These are phyloP conservation scores for Philaenus spumarius DNA, from an alignment of 1,140 invertebrate genomes.

Conservation along the genomic window DNA sequence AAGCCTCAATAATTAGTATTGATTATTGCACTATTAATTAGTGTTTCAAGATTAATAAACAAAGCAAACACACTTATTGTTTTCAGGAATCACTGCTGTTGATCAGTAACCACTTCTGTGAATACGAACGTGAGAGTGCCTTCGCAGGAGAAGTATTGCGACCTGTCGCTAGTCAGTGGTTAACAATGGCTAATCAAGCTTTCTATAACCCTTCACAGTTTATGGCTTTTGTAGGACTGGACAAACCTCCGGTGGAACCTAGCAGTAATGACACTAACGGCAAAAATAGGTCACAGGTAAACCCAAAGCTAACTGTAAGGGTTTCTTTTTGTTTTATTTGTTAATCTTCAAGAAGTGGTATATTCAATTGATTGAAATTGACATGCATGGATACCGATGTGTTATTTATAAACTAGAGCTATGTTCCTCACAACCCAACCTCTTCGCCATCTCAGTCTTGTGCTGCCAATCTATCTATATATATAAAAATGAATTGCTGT, in stretches of 20 bases:
- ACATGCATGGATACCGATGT: no score
- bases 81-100: constrained; percentile 63
- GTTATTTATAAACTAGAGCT: no score
- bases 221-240: constrained; percentile 69
- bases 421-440: no score
- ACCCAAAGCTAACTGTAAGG: background rate
- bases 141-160: constrained; percentile 74
- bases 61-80: background rate
- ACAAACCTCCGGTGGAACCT: constrained; percentile 57
- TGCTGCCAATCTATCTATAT: no score
- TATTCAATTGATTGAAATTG: no score
- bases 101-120: constrained; percentile 83
- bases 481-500: no score
- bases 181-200: constrained; percentile 46
- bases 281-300: constrained; percentile 39
- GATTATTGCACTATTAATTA: background rate
- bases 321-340: no score
- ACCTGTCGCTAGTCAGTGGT: constrained; percentile 54
- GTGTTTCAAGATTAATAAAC: background rate
- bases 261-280: constrained; percentile 52
- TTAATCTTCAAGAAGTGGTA: no score
- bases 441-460: no score
- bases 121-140: constrained; percentile 74
- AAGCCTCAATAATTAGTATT: background rate
- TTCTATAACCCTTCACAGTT: constrained; percentile 58